Evolutionary conservation across 1,140 invertebrate genomes (phyloP), one percentile per base, ranked within the genome.

Genomic region (Zaprionus africanus): DNA sequence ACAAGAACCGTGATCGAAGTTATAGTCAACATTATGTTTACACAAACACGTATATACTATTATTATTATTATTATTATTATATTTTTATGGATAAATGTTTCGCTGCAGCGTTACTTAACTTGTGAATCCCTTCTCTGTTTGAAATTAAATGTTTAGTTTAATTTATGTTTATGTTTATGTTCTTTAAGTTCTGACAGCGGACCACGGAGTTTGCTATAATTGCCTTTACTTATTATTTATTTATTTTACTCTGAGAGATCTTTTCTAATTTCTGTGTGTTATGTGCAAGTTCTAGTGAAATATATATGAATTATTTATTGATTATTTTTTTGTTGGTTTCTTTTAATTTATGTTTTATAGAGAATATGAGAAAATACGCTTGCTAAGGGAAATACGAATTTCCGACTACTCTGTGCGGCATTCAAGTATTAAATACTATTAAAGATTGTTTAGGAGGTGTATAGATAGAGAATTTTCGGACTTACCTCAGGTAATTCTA

Each of bases 261-360:
- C 76, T 80, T 63, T 80, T 24, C 36, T 43, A 11, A 34, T 41
- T 66, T 36, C 19, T 66, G 56, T 56, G 68, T 58, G 71, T 82
- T 75, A 67, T 87, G 77, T 79, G 81, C 76, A 78, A 85, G 53
- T 76, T 74, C 26, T 84, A 88, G 83, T 68, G 24, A 88, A 90
- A 87, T 87, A 88, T 64, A 76, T 68, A 79, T 84, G 65, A 88
- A 62, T 79, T 88, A 90, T 88, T 88, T 90, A 88, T 88, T 90
- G 79, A 85, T 78, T 67, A 43, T 54, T 7, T 0, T 58, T 34
- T 34, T 34, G 2, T 34, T 15, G 41, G 36, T 38, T 43, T 31
- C 56, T 38, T 38, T 19, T 17, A 19, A 53, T 54, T 62, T 26
- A 7, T 22, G 58, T 17, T 15, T 41, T 17, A 1, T 15, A 36